Evolutionary conservation across 2,797 vertebrate genomes (phyloP), one percentile per base, ranked within the genome.

Genomic region (Betta splendens): DNA sequence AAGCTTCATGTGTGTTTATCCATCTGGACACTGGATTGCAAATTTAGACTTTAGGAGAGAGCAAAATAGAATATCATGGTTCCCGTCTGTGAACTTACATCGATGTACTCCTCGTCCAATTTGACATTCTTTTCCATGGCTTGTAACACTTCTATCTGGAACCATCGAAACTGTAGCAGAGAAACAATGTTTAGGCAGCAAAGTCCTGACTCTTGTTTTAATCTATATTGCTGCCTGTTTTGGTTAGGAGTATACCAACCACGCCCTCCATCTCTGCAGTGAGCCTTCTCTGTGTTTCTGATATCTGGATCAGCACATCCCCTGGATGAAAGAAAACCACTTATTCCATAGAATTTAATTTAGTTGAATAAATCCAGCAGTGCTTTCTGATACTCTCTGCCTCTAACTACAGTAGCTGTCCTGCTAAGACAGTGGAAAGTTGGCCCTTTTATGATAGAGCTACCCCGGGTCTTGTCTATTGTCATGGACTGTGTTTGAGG

Each of bases 111-210:
- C 76, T 95, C 91, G 8, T 99, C 97, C 88, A 98, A 73, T 79
- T 95, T 95, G 51, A 93, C 92, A 38, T 99, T 98, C 88, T 96
- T 96, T 77, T 96, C 96, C 95, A 99, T 94, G 58, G 96, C 94
- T 83, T 97, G 95, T 49, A 99, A 69, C 59, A 98, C 91, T 37
- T 98, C 97, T 2, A 93, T 75, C 0, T 97, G 95, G 84, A 99
- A 96, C 16, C 94, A 98, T 77, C 92, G 90, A 62, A 98, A 96
- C 96, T 98, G 82, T 5, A 45, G 47, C 39, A 65, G 28, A 1
- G 55, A 57, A 43, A 37, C 42, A 62, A 2, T 1, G 15, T n/a
- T 7, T 31, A 22, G 32, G 29, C 2, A 32, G 20, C 35, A 3
- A 5, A 28, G 50, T 40, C 15, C 36, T 40, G 21, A 35, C 7